phyloP scores from a whole-genome alignment of 2,888 invertebrate genomes.

The Pelosia muscerda region DNA sequence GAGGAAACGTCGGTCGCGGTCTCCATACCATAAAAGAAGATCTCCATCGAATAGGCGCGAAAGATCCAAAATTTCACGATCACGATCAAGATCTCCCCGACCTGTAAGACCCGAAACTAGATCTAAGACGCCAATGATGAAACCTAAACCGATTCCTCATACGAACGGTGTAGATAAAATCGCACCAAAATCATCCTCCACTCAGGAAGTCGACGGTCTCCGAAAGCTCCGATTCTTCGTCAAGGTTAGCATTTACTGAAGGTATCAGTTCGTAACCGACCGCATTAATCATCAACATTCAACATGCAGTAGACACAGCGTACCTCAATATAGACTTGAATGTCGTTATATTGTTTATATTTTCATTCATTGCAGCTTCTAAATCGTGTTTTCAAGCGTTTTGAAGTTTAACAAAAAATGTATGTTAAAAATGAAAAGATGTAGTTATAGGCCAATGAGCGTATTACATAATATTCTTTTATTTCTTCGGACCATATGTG shows the following conservation, averaged over 20 bases:
- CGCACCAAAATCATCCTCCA: conserved; percentile 64
- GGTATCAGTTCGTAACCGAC: no score
- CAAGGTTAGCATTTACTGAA: conserved; percentile 62
- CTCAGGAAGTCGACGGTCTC: conserved; percentile 76
- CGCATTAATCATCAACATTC: no score
- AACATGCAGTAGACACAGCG: no score
- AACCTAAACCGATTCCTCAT: conserved; percentile 60
- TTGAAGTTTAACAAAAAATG: no score
- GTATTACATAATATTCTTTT: no score
- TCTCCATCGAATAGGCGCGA: conserved; percentile 61
- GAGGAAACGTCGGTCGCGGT: conserved; percentile 77
- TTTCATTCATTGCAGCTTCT: no score
- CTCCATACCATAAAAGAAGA: conserved; percentile 57
- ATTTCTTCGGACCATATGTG: no score
- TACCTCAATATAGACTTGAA: no score
- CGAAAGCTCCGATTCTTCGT: conserved; percentile 77
- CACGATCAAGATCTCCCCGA: conserved; percentile 56
- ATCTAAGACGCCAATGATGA: conserved; percentile 67
- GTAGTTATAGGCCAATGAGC: no score
- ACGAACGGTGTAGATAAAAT: conserved; percentile 59
- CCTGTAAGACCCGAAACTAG: conserved; percentile 39
- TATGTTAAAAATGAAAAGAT: no score
- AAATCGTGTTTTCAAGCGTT: no score
- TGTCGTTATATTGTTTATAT: no score
- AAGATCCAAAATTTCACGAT: conserved; percentile 53